Percentiles rank a stretch among this genome's conserved stretches.
Conservation (phyloP, 1,140 invertebrate species). For the Nephila pilipes region DNA sequence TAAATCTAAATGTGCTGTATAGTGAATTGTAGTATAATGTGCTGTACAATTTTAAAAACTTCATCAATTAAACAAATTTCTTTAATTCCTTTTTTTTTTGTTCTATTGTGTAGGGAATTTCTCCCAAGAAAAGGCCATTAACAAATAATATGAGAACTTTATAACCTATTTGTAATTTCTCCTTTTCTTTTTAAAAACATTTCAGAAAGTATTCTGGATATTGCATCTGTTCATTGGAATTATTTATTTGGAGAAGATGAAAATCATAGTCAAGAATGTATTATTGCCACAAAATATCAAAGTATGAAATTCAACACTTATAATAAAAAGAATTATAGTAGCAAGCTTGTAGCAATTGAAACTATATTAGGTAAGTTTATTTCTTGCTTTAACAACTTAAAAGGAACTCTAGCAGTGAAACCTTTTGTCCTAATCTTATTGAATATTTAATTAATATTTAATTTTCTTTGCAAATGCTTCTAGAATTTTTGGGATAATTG, state of each 20-base stretch:
- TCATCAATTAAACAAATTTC: background rate
- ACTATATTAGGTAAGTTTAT: constrained; percentile 4
- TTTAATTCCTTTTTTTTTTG: background rate
- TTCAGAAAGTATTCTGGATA: constrained; percentile 35
- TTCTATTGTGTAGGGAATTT: background rate
- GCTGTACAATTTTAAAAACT: background rate
- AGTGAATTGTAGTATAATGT: too few species aligned
- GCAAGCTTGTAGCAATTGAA: background rate
- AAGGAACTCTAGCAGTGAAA: background rate
- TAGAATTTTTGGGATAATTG: too few species aligned
- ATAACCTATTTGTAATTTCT: background rate
- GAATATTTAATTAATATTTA: background rate
- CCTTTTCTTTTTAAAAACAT: background rate
- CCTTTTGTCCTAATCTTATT: background rate
- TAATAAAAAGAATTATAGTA: background rate
- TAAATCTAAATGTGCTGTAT: too few species aligned
- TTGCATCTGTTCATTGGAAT: constrained; percentile 1
- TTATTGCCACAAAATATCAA: background rate
- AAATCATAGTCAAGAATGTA: background rate
- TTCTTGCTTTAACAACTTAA: background rate
- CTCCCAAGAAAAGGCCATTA: background rate
- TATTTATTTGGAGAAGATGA: constrained; percentile 17
- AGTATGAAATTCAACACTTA: background rate
- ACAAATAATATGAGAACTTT: background rate
- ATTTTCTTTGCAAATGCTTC: too few species aligned